Evolutionary conservation across 2,888 invertebrate species (phyloP).

Genomic region (Aleiodes testaceus): DNA sequence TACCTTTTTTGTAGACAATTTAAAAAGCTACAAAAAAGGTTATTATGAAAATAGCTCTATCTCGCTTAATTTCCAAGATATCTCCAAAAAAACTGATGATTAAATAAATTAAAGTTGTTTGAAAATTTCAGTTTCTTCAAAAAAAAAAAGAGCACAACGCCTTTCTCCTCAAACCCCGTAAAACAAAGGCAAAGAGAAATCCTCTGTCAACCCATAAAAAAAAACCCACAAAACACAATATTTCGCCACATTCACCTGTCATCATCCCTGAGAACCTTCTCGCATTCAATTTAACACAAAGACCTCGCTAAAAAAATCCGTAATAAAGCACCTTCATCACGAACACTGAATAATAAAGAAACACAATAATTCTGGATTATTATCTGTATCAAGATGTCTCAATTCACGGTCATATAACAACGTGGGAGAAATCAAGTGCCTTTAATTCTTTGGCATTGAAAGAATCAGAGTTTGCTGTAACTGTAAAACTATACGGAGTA

Average conservation of each 20-base stretch:
- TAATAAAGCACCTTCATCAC: background rate
- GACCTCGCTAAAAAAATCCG: background rate
- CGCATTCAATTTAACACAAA: background rate
- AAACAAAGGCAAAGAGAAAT: background rate
- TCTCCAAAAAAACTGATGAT: too few species aligned
- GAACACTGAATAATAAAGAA: constrained; percentile 13
- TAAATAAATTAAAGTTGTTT: too few species aligned
- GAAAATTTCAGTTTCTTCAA: too few species aligned
- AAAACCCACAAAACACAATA: background rate
- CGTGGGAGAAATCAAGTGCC: constrained; percentile 35
- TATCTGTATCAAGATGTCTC: constrained; percentile 25
- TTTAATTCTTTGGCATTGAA: constrained; percentile 30
- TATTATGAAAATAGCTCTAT: too few species aligned
- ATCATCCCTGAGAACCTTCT: too few species aligned
- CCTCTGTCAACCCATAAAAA: background rate
- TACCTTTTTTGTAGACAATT: too few species aligned
- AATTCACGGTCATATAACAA: constrained; percentile 45
- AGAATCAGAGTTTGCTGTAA: constrained; percentile 33
- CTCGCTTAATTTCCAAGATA: too few species aligned
- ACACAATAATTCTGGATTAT: constrained; percentile 5
- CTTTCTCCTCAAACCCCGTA: background rate
- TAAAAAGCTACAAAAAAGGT: too few species aligned
- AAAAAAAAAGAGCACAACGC: too few species aligned
- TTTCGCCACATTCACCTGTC: too few species aligned
- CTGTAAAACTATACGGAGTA: constrained; percentile 38